Base-by-base conservation (phyloP, 2,113 vertebrate species). In the Phocoena sinus region DNA sequence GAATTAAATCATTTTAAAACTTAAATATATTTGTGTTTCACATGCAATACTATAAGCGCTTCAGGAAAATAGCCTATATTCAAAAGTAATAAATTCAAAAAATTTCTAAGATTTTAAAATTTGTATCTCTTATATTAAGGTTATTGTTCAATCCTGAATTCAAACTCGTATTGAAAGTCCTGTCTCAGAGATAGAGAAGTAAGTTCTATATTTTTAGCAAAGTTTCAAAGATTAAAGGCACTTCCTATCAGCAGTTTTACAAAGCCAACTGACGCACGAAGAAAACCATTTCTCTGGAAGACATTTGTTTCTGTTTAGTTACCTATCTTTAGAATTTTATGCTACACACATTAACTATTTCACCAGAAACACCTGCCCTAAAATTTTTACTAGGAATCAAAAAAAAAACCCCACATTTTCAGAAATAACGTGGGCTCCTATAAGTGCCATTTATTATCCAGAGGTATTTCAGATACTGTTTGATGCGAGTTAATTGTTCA, bases 41-140 rank as follows among this genome's bases (percentile, higher is more conserved):
- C 17, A 3, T 96, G 0, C 10, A 91, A 84, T 1, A 80, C 77
- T 53, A n/a, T 88, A 96, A 85, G 58, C 81, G 38, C 36, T 88
- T 96, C 21, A 53, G 67, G 68, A 97, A 98, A 94, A 95, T 91
- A 33, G 13, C 8, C 47, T 70, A 15, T 3, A 0, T 86, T 98
- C 38, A 96, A 73, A 96, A 97, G 68, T 89, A 96, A 96, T 90
- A 28, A 6, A 62, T 97, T 94, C 87, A 93, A 80, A 95, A 15
- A 25, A 89, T 91, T 3, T 70, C 56, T 73, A 94, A n/a, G 25
- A 88, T 92, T 95, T 44, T 63, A 17, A 20, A 93, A 68, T 33
- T 58, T 87, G 63, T 70, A 18, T 60, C 28, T 31, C 96, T 83
- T 95, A 26, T 47, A 93, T 76, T 80, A 71, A 77, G 18, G 13